Conservation (phyloP, 2,888 invertebrate genomes). For the Atethmia centrago region DNA sequence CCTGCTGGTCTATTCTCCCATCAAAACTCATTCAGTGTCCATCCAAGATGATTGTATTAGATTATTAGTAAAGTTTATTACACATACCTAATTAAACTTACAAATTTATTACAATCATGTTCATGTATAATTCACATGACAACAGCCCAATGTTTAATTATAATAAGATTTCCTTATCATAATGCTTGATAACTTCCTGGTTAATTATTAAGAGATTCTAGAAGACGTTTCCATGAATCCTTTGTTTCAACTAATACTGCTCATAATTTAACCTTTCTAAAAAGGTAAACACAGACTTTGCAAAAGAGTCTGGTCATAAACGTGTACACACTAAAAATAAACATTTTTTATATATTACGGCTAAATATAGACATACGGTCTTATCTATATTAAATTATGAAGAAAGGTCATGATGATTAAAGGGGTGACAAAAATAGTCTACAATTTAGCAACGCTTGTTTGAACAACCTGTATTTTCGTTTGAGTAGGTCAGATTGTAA, state of each 20-base stretch:
- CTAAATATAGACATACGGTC: conserved; percentile 50
- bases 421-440: conserved; percentile 54
- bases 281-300: conserved; percentile 28
- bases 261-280: conserved; percentile 12
- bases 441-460: conserved; percentile 42
- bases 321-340: conserved; percentile 47
- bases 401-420: conserved; percentile 55
- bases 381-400: conserved; percentile 62
- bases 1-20: neutral
- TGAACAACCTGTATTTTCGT: conserved; percentile 25
- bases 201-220: neutral
- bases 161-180: conserved; percentile 14
- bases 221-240: conserved; percentile 3
- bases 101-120: conserved; percentile 17
- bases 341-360: conserved; percentile 42
- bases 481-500: conserved; percentile 20
- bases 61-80: neutral
- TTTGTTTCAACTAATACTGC: neutral
- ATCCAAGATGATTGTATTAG: neutral
- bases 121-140: neutral
- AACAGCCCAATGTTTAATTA: conserved; percentile 4
- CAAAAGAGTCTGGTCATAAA: conserved; percentile 26
- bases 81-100: neutral
- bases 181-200: conserved; percentile 33
- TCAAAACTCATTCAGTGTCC: neutral